Evolutionary conservation across 2,888 invertebrate species (phyloP).

Genomic region (Rhimphoctona megacephalus): DNA sequence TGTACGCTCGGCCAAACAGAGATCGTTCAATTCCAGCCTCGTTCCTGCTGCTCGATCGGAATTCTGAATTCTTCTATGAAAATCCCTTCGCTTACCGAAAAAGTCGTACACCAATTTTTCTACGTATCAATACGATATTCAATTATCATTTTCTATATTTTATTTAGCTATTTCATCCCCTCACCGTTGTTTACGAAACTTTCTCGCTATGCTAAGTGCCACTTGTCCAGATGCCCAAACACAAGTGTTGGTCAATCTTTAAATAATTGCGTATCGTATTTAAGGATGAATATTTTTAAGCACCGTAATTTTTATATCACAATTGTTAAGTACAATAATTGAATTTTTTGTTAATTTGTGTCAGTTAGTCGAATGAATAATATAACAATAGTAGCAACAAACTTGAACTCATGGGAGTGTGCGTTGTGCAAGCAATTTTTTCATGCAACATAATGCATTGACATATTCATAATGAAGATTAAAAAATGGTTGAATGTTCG

Average conservation of each 20-base stretch:
- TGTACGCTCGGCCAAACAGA: slow-evolving; percentile 49
- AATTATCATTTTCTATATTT: slow-evolving; percentile 58
- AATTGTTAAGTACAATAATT: not conserved
- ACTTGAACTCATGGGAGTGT: not conserved
- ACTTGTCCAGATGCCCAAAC: not conserved
- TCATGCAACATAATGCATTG: not conserved
- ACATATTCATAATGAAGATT: not conserved
- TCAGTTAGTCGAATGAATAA: not conserved
- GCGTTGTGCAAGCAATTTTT: not conserved
- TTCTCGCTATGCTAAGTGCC: not conserved
- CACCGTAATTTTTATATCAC: not conserved
- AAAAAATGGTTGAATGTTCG: not conserved
- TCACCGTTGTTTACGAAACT: not conserved
- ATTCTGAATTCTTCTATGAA: slow-evolving; percentile 36
- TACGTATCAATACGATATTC: slow-evolving; percentile 44
- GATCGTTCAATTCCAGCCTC: slow-evolving; percentile 48
- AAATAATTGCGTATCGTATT: not conserved
- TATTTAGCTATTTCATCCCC: slow-evolving; percentile 4
- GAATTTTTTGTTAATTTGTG: not conserved
- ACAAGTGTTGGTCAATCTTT: not conserved
- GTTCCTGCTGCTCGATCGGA: slow-evolving; percentile 36
- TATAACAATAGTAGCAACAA: not conserved
- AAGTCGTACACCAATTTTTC: slow-evolving; percentile 22
- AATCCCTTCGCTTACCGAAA: slow-evolving; percentile 21
- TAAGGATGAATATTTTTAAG: not conserved